Percentiles rank a stretch among this genome's conserved stretches.
These are phyloP conservation scores for Ischnura elegans DNA, from an alignment of 2,888 invertebrate species.

Conservation along the genomic window DNA sequence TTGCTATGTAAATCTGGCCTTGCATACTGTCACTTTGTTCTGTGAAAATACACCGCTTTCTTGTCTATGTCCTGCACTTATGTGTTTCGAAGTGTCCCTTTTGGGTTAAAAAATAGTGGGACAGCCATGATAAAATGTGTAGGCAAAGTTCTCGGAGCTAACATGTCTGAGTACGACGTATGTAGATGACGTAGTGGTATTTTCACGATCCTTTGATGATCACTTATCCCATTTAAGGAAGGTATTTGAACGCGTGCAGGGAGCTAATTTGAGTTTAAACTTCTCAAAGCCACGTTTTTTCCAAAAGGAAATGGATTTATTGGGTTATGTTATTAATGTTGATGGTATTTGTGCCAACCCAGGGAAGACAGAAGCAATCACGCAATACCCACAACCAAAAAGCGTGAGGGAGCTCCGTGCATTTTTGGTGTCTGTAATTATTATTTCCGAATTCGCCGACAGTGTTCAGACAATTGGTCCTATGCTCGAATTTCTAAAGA, in stretches of 20 bases:
- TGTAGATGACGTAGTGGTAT: neutral
- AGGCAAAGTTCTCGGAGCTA: neutral
- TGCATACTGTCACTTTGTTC: too few species aligned
- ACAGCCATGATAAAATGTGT: neutral
- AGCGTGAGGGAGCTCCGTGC: neutral
- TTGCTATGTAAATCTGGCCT: too few species aligned
- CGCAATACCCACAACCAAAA: neutral
- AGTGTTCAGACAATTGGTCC: neutral
- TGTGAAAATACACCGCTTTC: too few species aligned
- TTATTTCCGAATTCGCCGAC: neutral
- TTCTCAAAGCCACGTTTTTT: neutral
- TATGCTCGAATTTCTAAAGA: neutral
- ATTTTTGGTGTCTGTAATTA: neutral
- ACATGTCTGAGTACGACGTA: neutral
- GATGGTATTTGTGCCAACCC: neutral
- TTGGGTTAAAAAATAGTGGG: neutral
- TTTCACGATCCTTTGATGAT: neutral
- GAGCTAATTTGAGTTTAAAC: neutral
- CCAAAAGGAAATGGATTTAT: neutral
- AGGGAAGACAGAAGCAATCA: neutral
- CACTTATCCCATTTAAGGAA: neutral
- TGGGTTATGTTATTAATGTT: neutral
- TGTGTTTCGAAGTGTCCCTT: too few species aligned
- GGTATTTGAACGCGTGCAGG: neutral
- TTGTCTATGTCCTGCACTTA: too few species aligned